Percentiles rank a stretch among this genome's conserved stretches.
Evolutionary conservation across 2,113 vertebrate species (phyloP).

Genomic region (Sebastes fasciatus): DNA sequence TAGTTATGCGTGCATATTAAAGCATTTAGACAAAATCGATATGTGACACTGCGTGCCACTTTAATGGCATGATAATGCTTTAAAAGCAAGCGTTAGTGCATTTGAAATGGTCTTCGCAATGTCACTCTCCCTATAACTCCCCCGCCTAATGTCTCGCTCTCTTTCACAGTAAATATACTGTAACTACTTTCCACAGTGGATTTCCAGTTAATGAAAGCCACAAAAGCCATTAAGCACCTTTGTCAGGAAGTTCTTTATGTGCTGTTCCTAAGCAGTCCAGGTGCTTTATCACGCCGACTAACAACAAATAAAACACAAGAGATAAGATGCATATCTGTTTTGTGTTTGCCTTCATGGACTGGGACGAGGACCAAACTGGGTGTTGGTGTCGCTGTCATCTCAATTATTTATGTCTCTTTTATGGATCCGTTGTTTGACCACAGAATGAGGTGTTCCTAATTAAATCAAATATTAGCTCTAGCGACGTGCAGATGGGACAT

Average conservation of each 20-base stretch:
- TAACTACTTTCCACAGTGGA: neutral
- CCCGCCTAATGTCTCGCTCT: neutral
- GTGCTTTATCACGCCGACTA: slow-evolving; percentile 6
- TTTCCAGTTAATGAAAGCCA: slow-evolving; percentile 29
- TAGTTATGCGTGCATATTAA: no score
- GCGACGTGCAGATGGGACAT: neutral
- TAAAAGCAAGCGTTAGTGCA: neutral
- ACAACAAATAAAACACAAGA: slow-evolving; percentile 7
- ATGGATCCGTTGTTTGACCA: slow-evolving; percentile 23
- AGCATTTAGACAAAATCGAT: slow-evolving; percentile 2
- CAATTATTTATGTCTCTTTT: slow-evolving; percentile 27
- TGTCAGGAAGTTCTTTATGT: slow-evolving; percentile 20
- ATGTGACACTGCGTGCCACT: neutral
- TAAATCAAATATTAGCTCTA: neutral
- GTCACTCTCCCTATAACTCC: slow-evolving; percentile 19
- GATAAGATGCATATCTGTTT: slow-evolving; percentile 35
- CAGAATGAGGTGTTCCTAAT: slow-evolving; percentile 6
- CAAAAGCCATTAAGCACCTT: slow-evolving; percentile 18
- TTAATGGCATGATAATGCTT: slow-evolving; percentile 1
- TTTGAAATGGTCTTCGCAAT: slow-evolving; percentile 6
- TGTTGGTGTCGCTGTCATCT: slow-evolving; percentile 28
- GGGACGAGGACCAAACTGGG: neutral
- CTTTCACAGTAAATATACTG: slow-evolving; percentile 11
- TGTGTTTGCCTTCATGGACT: neutral
- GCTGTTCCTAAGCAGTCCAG: neutral